Evolutionary conservation across 1,140 invertebrate genomes (phyloP).

Genomic region (Stenopsyche tienmushanensis): DNA sequence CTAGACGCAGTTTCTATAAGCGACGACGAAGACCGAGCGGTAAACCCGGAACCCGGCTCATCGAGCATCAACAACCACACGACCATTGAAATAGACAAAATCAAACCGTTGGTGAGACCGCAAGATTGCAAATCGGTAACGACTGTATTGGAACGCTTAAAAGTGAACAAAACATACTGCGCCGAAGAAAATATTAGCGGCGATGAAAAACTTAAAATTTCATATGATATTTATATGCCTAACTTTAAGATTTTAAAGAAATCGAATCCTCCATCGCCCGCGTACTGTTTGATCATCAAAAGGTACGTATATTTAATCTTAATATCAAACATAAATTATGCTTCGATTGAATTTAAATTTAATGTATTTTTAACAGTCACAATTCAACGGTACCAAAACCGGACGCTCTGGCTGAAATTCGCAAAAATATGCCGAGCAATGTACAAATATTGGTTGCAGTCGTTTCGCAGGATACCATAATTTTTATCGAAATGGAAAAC

Average conservation of each 20-base stretch:
- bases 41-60: constrained; percentile 35
- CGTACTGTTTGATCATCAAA: constrained; percentile 49
- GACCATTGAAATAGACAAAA: constrained; percentile 33
- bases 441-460: constrained; percentile 30
- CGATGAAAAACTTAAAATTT: constrained; percentile 44
- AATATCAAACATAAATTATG: not conserved
- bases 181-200: constrained; percentile 33
- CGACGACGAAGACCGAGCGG: constrained; percentile 46
- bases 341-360: constrained; percentile 14
- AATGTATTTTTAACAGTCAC: too few relatives aligned
- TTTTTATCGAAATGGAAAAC: constrained; percentile 38
- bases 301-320: constrained; percentile 45
- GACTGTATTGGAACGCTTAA: constrained; percentile 47
- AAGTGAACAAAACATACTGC: constrained; percentile 46
- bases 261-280: constrained; percentile 46
- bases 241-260: constrained; percentile 52
- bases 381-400: constrained; percentile 20
- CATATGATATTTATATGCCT: constrained; percentile 53
- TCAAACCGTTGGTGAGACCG: constrained; percentile 45
- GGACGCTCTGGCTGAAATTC: constrained; percentile 7
- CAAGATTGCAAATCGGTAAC: constrained; percentile 47
- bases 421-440: constrained; percentile 15
- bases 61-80: not conserved
- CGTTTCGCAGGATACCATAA: constrained; percentile 31
- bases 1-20: constrained; percentile 36